A percentile compares a stretch with the other conserved stretches of the same genome.
Evolutionary conservation across 2,113 vertebrate genomes (phyloP).

Genomic region (Equus przewalskii): DNA sequence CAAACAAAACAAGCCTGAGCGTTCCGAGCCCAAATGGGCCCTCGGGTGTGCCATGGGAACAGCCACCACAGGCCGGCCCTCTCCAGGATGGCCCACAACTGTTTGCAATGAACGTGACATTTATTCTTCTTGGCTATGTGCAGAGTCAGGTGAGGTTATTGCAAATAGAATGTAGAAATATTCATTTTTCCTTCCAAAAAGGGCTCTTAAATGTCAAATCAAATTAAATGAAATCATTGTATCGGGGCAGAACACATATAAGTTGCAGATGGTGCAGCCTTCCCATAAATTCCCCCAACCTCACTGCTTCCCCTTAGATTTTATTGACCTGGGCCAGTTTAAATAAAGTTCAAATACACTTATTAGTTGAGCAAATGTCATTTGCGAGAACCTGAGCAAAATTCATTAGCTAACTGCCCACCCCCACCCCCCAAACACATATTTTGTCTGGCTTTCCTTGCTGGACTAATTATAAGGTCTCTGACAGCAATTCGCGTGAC

Average conservation of each 20-base stretch:
- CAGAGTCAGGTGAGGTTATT: conserved; percentile 55
- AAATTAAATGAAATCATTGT: conserved; percentile 59
- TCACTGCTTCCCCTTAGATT: conserved; percentile 24
- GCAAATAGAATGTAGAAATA: conserved; percentile 55
- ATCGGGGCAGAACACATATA: background rate
- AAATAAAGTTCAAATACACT: conserved; percentile 66
- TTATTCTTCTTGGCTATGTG: background rate
- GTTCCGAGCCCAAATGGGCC: background rate
- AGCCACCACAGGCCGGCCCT: background rate
- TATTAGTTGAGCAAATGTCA: conserved; percentile 51
- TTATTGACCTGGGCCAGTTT: conserved; percentile 50
- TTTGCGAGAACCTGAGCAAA: conserved; percentile 43
- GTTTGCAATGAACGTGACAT: background rate
- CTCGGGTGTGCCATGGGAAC: background rate
- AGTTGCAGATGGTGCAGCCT: background rate
- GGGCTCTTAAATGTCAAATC: conserved; percentile 66
- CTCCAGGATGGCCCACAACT: background rate
- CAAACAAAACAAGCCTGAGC: background rate
- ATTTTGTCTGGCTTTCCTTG: background rate
- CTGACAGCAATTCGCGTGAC: background rate
- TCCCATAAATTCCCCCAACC: background rate
- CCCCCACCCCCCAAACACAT: accelerated
- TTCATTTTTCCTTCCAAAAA: conserved; percentile 55
- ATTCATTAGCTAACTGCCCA: background rate
- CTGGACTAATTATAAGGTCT: background rate